These are phyloP conservation scores for Chromis chromis DNA, from an alignment of 2,797 vertebrate genomes.

Conservation along the genomic window DNA sequence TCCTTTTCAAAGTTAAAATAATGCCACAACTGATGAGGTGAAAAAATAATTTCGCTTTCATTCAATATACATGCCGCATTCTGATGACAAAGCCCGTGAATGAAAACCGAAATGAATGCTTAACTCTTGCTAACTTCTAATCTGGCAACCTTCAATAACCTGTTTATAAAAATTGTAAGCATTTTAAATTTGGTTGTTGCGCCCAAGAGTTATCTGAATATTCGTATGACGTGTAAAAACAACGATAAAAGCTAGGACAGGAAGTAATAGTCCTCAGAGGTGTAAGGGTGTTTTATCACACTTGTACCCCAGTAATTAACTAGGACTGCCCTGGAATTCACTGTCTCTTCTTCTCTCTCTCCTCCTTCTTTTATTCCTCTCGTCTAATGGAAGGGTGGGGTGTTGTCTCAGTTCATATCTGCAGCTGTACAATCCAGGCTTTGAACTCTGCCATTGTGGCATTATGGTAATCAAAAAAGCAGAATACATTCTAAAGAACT, in stretches of 20 bases:
- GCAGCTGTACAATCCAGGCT: slow-evolving; percentile 73
- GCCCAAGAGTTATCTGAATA: slow-evolving; percentile 72
- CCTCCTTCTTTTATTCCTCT: slow-evolving; percentile 41
- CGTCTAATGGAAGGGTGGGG: slow-evolving; percentile 33
- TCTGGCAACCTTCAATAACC: slow-evolving; percentile 63
- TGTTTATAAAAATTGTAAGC: slow-evolving; percentile 49
- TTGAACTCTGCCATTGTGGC: slow-evolving; percentile 75
- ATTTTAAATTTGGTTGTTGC: slow-evolving; percentile 64
- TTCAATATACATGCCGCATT: slow-evolving; percentile 44
- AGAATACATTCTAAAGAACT: slow-evolving; percentile 66
- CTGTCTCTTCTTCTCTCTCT: slow-evolving; percentile 47
- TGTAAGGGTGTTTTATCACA: slow-evolving; percentile 76
- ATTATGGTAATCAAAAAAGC: slow-evolving; percentile 73
- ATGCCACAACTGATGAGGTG: slow-evolving; percentile 39
- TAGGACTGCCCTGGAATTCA: slow-evolving; percentile 73
- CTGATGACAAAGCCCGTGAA: slow-evolving; percentile 47
- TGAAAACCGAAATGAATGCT: slow-evolving; percentile 26
- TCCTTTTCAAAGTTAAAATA: slow-evolving; percentile 54
- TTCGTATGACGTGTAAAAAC: slow-evolving; percentile 69
- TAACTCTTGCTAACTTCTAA: slow-evolving; percentile 41
- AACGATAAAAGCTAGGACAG: slow-evolving; percentile 72
- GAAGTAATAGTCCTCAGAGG: slow-evolving; percentile 71
- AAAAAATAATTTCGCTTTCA: slow-evolving; percentile 55
- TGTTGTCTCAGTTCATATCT: slow-evolving; percentile 64
- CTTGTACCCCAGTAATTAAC: slow-evolving; percentile 79